A percentile compares a stretch with the other conserved stretches of the same genome.
These are phyloP conservation scores for Linnaemya vulpina DNA, from an alignment of 2,888 invertebrate genomes.

Conservation along the genomic window DNA sequence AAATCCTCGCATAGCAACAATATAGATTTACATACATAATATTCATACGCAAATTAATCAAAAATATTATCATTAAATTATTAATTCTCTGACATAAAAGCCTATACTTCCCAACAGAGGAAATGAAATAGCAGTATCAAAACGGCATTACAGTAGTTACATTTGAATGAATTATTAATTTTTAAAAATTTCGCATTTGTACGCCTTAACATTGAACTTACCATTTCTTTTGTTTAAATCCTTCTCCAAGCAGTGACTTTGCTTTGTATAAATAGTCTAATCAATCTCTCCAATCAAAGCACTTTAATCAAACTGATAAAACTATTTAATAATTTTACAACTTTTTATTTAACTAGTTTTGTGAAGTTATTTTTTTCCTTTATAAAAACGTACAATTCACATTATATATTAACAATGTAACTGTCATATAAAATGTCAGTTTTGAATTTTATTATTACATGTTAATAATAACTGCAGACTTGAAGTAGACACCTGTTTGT, in stretches of 20 bases:
- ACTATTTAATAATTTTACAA: conserved; percentile 31
- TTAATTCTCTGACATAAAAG: background rate
- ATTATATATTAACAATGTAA: conserved; percentile 9
- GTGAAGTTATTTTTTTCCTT: background rate
- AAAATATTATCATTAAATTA: background rate
- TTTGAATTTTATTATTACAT: conserved; percentile 29
- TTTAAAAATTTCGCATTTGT: background rate
- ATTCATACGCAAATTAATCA: background rate
- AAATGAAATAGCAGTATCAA: background rate
- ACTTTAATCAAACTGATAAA: background rate
- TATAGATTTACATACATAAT: background rate
- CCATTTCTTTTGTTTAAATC: conserved; percentile 54
- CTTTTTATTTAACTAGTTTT: conserved; percentile 11
- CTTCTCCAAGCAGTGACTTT: background rate
- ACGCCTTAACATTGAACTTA: conserved; percentile 28
- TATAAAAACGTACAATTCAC: background rate
- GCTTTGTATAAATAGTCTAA: conserved; percentile 6
- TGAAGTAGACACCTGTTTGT: background rate
- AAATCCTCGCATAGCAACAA: conserved; percentile 51
- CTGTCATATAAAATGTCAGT: background rate
- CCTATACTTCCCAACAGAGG: conserved; percentile 28
- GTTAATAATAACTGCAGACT: conserved; percentile 16
- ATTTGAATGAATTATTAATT: background rate
- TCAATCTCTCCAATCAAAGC: background rate
- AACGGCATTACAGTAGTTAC: conserved; percentile 62